A percentile compares a stretch with the other conserved stretches of the same genome.
Conservation (phyloP, 1,140 invertebrate genomes). For the Drosophila leontia region DNA sequence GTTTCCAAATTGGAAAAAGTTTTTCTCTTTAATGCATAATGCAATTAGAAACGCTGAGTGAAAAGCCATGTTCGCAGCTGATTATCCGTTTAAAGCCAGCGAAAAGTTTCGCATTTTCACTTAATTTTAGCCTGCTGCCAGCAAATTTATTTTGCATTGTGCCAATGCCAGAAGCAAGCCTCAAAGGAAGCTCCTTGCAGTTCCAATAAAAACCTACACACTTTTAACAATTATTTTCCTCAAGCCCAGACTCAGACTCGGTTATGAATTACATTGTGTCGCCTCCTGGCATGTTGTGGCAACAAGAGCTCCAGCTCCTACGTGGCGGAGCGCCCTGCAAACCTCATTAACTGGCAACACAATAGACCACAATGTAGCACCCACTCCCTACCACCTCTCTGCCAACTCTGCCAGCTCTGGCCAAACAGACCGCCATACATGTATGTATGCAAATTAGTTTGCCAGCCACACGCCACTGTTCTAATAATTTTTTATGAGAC, state of each 20-base stretch:
- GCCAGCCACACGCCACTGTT: constrained; percentile 13
- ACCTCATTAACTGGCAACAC: constrained; percentile 38
- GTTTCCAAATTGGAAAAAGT: constrained; percentile 31
- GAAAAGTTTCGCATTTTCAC: constrained; percentile 22
- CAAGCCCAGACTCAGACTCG: constrained; percentile 12
- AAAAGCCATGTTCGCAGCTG: constrained; percentile 52
- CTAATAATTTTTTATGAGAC: constrained; percentile 60
- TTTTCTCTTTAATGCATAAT: constrained; percentile 49
- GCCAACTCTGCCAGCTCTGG: not conserved
- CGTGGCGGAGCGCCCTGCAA: constrained; percentile 12
- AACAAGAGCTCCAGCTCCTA: constrained; percentile 22
- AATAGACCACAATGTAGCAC: constrained; percentile 33
- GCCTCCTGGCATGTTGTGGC: constrained; percentile 28
- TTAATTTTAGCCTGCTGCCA: constrained; percentile 13
- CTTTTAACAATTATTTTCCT: constrained; percentile 21
- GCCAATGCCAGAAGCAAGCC: not conserved
- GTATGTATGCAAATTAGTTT: constrained; percentile 44
- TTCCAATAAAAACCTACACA: constrained; percentile 16
- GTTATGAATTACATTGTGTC: constrained; percentile 38
- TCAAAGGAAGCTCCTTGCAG: not conserved
- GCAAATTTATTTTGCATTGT: not conserved
- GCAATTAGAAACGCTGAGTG: constrained; percentile 45
- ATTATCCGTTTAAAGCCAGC: constrained; percentile 41
- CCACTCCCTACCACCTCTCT: not conserved
- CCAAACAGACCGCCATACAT: constrained; percentile 22